These are phyloP conservation scores for Morpho helenor DNA, from an alignment of 2,888 invertebrate genomes.

Conservation along the genomic window DNA sequence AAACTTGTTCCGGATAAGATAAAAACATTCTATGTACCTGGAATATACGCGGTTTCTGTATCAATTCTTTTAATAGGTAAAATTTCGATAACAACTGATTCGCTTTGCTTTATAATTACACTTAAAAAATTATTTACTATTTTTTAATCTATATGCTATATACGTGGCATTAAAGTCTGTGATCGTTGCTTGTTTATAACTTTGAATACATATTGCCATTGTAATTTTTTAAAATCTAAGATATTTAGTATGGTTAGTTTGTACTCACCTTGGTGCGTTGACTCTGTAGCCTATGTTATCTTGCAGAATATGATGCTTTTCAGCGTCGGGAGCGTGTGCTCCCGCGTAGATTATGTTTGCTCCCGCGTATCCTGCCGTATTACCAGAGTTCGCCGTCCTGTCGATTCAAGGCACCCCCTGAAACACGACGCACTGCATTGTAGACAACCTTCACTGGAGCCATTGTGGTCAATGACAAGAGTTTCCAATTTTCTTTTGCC, in stretches of 20 bases:
- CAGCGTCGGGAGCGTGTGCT: conserved; percentile 69
- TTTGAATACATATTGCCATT: too few species aligned
- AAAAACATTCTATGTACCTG: conserved; percentile 44
- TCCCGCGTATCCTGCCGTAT: conserved; percentile 80
- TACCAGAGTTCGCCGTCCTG: conserved; percentile 83
- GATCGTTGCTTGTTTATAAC: too few species aligned
- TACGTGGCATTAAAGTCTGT: too few species aligned
- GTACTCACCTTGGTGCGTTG: conserved; percentile 82
- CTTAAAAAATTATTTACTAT: neutral
- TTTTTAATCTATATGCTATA: neutral
- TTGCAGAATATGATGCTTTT: conserved; percentile 72
- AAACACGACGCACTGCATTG: conserved; percentile 65
- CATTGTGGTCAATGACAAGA: conserved; percentile 20
- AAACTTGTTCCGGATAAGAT: conserved; percentile 77
- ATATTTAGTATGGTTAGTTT: neutral
- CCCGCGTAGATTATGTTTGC: conserved; percentile 66
- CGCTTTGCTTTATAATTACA: conserved; percentile 2
- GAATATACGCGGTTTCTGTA: conserved; percentile 27
- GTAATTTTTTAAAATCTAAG: too few species aligned
- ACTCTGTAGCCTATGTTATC: conserved; percentile 80
- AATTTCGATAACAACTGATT: conserved; percentile 7
- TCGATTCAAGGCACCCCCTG: conserved; percentile 84
- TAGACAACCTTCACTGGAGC: conserved; percentile 30
- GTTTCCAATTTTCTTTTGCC: conserved; percentile 27
- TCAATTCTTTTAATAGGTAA: conserved; percentile 6